Evolutionary conservation across 2,113 vertebrate genomes (phyloP).

Genomic region (Cariama cristata): DNA sequence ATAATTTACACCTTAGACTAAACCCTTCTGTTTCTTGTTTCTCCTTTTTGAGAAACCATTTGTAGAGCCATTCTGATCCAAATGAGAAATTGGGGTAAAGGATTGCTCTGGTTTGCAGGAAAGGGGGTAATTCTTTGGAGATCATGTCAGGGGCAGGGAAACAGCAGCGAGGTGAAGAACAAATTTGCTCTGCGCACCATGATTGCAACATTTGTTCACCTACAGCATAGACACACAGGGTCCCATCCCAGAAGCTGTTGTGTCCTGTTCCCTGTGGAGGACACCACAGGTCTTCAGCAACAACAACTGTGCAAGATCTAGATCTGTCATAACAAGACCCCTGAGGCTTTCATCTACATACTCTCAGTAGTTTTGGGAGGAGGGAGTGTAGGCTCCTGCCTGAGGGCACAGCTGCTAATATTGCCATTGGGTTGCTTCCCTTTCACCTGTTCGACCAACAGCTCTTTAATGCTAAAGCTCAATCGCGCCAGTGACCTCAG

Average conservation of each 20-base stretch:
- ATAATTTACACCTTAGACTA: not conserved
- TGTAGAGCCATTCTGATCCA: not conserved
- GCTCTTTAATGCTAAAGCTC: not conserved
- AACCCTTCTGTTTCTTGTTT: not conserved
- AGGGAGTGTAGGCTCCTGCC: not conserved
- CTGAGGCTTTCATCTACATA: not conserved
- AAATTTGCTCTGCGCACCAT: rapidly evolving
- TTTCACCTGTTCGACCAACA: not conserved
- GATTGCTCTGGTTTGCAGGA: not conserved
- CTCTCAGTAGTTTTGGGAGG: not conserved
- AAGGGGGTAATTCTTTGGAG: not conserved
- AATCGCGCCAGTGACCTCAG: not conserved
- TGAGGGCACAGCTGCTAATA: not conserved
- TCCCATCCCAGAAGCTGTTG: not conserved
- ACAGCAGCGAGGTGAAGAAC: not conserved
- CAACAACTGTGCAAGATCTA: not conserved
- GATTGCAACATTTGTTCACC: not conserved
- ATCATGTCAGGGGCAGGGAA: not conserved
- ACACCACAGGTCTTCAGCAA: not conserved
- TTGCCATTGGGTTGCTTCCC: rapidly evolving
- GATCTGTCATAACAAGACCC: not conserved
- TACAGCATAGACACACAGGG: not conserved
- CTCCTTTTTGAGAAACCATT: not conserved
- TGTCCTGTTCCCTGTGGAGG: not conserved
- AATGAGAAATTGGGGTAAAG: not conserved